Percentiles rank a stretch among this genome's conserved stretches.
These are phyloP conservation scores for Theretra japonica DNA, from an alignment of 2,888 invertebrate species.

Conservation along the genomic window DNA sequence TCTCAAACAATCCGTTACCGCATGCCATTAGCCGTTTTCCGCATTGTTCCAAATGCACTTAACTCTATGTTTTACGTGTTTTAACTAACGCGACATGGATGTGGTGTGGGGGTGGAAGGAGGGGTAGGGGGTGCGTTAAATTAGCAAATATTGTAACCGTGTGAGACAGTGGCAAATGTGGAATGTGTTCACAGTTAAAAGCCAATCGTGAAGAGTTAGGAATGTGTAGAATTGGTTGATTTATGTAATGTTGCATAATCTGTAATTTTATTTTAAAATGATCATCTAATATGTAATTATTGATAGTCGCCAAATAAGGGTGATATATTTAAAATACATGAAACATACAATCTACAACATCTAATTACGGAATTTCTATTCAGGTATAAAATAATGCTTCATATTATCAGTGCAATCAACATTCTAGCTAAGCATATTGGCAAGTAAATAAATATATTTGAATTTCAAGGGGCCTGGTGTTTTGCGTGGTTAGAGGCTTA, in stretches of 20 bases:
- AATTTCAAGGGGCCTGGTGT: too few relatives aligned
- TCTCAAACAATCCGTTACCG: not conserved
- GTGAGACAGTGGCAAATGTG: constrained; percentile 39
- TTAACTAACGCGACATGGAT: constrained; percentile 18
- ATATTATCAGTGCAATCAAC: too few relatives aligned
- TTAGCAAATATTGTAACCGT: constrained; percentile 48
- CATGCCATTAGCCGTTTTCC: constrained; percentile 9
- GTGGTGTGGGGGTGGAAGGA: not conserved
- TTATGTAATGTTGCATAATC: not conserved
- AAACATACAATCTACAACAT: too few relatives aligned
- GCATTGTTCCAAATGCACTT: constrained; percentile 16
- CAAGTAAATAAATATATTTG: too few relatives aligned
- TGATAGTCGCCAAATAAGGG: too few relatives aligned
- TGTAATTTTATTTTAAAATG: too few relatives aligned
- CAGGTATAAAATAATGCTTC: too few relatives aligned
- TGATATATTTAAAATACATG: too few relatives aligned
- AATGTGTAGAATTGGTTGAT: constrained; percentile 30
- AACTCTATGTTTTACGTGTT: constrained; percentile 25
- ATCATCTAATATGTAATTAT: too few relatives aligned
- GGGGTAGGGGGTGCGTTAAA: constrained; percentile 35
- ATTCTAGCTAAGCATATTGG: too few relatives aligned
- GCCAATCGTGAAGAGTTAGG: constrained; percentile 48
- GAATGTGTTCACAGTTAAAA: constrained; percentile 49
- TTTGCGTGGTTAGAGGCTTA: too few relatives aligned
- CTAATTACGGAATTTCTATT: too few relatives aligned